phyloP scores from a whole-genome alignment of 2,113 vertebrate genomes.

The Leptocoma aspasia region DNA sequence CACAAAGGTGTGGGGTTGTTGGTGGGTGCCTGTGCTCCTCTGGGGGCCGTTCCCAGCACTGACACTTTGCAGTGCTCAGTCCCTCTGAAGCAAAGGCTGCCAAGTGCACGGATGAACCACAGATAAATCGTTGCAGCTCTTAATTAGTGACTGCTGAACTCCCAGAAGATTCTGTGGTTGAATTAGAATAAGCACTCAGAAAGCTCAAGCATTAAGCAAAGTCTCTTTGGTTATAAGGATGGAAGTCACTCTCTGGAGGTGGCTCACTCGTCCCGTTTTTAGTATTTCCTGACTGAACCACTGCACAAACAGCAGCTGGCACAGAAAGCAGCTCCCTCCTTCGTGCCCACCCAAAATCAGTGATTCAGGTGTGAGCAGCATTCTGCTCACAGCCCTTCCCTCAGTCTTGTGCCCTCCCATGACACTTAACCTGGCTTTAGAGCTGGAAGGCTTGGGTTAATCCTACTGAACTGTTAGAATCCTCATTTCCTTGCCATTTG shows the following conservation, averaged over 20 bases:
- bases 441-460: neutral
- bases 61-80: neutral
- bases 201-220: conserved; percentile 11
- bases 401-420: neutral
- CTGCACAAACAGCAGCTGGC: neutral
- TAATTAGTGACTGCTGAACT: neutral
- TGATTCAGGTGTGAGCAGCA: neutral
- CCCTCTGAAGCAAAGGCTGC: neutral
- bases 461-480: neutral
- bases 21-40: neutral
- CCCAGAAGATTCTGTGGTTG: conserved; percentile 16
- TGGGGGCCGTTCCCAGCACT: neutral
- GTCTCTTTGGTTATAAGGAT: neutral
- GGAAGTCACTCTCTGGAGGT: neutral
- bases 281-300: neutral
- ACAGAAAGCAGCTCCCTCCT: neutral
- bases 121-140: neutral
- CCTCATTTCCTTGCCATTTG: rapidly evolving
- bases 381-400: neutral
- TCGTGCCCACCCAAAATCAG: neutral
- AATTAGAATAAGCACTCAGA: conserved; percentile 10
- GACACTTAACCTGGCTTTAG: rapidly evolving
- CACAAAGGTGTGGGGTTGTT: neutral
- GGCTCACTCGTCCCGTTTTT: neutral
- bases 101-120: neutral